phyloP scores from a whole-genome alignment of 2,113 vertebrate genomes.

The Lathamus discolor region DNA sequence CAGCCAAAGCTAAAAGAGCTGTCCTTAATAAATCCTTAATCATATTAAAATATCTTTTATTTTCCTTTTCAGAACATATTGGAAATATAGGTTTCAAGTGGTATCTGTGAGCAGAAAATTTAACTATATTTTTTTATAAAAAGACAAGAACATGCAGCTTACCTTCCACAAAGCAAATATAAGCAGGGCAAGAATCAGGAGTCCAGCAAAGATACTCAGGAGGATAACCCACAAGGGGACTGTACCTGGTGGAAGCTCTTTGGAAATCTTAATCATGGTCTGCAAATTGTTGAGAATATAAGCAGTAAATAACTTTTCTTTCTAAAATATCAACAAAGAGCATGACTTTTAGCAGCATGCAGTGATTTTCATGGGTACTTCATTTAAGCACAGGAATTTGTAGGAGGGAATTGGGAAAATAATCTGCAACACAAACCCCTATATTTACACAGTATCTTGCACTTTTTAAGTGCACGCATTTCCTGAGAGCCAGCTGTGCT shows the following conservation, averaged over 20 bases:
- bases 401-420: not conserved
- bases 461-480: not conserved
- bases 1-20: not conserved
- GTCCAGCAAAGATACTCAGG: constrained; percentile 88
- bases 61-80: not conserved
- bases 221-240: constrained; percentile 95
- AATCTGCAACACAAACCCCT: not conserved
- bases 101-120: not conserved
- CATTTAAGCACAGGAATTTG: not conserved
- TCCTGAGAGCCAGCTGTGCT: not conserved
- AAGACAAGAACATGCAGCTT: not conserved
- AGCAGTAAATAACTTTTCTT: not conserved
- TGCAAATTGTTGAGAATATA: constrained; percentile 62
- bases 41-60: accelerated
- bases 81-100: not conserved
- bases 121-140: not conserved
- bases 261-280: constrained; percentile 89
- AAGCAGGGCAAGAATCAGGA: constrained; percentile 90
- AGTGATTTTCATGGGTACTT: not conserved
- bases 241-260: constrained; percentile 79
- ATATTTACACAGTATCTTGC: not conserved
- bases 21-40: not conserved
- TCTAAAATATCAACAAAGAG: not conserved
- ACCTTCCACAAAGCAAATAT: constrained; percentile 97
- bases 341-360: not conserved